Evolutionary conservation across 2,113 vertebrate species (phyloP).

Genomic region (Actenoides lindsayi): DNA sequence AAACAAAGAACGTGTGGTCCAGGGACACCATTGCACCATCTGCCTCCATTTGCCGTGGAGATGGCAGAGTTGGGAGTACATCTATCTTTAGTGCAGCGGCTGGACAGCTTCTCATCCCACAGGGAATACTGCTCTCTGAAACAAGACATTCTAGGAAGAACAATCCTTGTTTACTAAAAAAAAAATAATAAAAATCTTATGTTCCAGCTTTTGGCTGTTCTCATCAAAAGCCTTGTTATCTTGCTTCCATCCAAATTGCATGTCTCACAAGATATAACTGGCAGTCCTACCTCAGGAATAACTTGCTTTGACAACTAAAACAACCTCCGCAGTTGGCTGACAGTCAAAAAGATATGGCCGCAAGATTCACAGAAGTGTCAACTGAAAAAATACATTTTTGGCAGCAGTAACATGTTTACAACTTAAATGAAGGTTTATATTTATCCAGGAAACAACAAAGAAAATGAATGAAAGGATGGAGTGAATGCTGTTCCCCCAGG

Average conservation of each 20-base stretch:
- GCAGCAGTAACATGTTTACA: not conserved
- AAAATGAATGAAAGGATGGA: not conserved
- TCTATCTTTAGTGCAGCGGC: not conserved
- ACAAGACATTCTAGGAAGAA: not conserved
- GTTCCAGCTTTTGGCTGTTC: not conserved
- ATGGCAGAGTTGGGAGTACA: not conserved
- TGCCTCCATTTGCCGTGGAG: not conserved
- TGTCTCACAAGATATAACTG: not conserved
- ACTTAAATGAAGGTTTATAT: not conserved
- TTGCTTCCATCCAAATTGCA: not conserved
- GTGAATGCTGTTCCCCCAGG: not conserved
- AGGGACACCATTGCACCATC: not conserved
- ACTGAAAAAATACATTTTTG: not conserved
- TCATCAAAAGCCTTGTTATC: not conserved
- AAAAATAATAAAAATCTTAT: not conserved
- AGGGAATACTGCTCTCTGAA: not conserved
- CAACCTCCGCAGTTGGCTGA: not conserved
- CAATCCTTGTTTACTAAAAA: not conserved
- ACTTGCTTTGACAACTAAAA: not conserved
- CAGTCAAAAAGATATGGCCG: not conserved
- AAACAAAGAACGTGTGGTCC: conserved; percentile 15
- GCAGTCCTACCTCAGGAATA: not conserved
- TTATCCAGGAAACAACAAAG: not conserved
- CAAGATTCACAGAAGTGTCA: not conserved
- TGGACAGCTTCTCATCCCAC: not conserved